Evolutionary conservation across 2,797 vertebrate species (phyloP).

Genomic region (Tragelaphus oryx): DNA sequence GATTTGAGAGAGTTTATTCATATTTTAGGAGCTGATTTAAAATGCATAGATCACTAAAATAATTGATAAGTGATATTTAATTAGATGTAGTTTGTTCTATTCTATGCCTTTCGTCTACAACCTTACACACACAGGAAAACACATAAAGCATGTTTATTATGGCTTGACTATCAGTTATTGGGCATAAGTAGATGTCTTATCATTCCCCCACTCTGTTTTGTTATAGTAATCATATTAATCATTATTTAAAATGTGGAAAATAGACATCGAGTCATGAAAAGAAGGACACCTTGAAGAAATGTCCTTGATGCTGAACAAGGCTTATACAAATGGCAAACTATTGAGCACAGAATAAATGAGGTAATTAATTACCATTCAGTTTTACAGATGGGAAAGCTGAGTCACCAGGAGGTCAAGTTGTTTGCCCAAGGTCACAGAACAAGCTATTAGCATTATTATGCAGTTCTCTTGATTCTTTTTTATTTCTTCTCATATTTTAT

Average conservation of each 20-base stretch:
- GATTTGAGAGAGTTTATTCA: neutral
- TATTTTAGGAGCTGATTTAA: constrained; percentile 7
- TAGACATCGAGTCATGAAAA: constrained; percentile 22
- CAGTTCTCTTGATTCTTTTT: neutral
- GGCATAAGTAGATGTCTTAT: neutral
- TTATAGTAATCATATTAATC: constrained; percentile 47
- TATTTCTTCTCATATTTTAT: constrained; percentile 31
- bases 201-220: neutral
- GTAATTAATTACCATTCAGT: constrained; percentile 69
- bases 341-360: constrained; percentile 66
- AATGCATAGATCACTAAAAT: neutral
- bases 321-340: constrained; percentile 61
- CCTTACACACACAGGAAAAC: neutral
- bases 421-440: constrained; percentile 54
- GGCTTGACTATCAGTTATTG: neutral
- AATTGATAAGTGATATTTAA: neutral
- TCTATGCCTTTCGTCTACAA: neutral
- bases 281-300: constrained; percentile 60
- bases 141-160: neutral
- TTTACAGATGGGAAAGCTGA: constrained; percentile 68
- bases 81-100: neutral
- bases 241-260: constrained; percentile 62
- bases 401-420: constrained; percentile 67
- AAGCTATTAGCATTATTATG: constrained; percentile 19
- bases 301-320: constrained; percentile 65